Evolutionary conservation across 2,113 vertebrate species (phyloP).

Genomic region (Gasterosteus aculeatus): DNA sequence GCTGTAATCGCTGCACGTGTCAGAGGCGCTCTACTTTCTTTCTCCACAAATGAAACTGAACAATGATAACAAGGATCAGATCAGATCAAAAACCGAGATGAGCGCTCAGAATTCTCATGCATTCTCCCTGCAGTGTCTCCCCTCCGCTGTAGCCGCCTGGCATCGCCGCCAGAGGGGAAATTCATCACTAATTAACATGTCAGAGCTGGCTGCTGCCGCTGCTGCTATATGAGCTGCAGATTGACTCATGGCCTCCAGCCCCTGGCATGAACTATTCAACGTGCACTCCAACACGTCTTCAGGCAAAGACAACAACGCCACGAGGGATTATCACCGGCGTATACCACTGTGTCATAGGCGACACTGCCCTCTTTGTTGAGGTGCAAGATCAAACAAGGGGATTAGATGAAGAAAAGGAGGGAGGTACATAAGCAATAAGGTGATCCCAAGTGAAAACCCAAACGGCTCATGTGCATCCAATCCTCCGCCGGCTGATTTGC

Average conservation of each 20-base stretch:
- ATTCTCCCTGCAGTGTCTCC: conserved; percentile 54
- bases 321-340: conserved; percentile 55
- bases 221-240: conserved; percentile 62
- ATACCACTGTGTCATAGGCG: conserved; percentile 32
- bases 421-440: conserved; percentile 9
- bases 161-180: conserved; percentile 57
- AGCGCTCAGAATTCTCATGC: conserved; percentile 49
- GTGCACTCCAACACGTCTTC: conserved; percentile 47
- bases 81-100: conserved; percentile 64
- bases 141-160: conserved; percentile 55
- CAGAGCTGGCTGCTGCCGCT: conserved; percentile 46
- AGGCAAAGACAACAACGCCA: conserved; percentile 52
- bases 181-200: conserved; percentile 74
- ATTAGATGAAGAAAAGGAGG: conserved; percentile 10
- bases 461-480: conserved; percentile 51
- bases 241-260: conserved; percentile 65
- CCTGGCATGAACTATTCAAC: conserved; percentile 60
- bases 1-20: conserved; percentile 46
- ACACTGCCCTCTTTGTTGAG: conserved; percentile 9
- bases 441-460: conserved; percentile 50
- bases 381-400: background rate
- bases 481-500: conserved; percentile 59
- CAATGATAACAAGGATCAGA: conserved; percentile 60
- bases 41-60: conserved; percentile 72
- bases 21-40: conserved; percentile 58